Evolutionary conservation across 23 tunicate genomes (phyloP), one percentile per base, ranked within the genome.

Genomic region (Oikopleura albicans): DNA sequence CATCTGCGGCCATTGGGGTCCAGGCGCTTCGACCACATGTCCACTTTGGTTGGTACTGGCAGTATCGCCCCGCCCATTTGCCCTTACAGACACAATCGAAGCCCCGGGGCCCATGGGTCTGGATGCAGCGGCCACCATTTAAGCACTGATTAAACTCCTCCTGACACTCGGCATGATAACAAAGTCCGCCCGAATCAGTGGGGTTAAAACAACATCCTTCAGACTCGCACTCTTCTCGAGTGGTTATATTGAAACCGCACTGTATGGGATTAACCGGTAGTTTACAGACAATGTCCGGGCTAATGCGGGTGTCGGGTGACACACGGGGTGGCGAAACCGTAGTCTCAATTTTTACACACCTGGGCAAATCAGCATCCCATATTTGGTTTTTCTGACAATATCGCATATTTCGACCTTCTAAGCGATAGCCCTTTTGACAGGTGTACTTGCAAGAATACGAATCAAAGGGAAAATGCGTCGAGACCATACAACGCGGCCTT

Each of bases 21-120:
- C 59, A 49, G 0, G 86, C 39, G 12, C 85, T 85, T 4, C 39
- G 34, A 0, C 97, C 97, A 71, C 97, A 91, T 0, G 57, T 83
- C 88, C 90, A 90, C 35, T 75, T 41, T 39, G 76, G 38, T 40
- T 63, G n/a, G 40, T 16, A 89, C 88, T 91, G 83, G 41, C 97
- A 91, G 37, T 85, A 59, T 87, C 84, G 83, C 2, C 97, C 97
- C 22, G 85, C 86, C 49, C 35, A 91, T 22, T 41, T 76, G 37
- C 40, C 71, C 0, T 22, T 49, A 76, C 97, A 91, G 4, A 56
- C 0, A 85, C 97, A 91, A 66, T 75, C 41, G 76, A 85, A 88
- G n/a, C 83, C 39, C 29, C 28, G 27, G 4, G 37, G 41, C 75
- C 57, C 27, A 16, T 29, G 4, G 4, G 27, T 71, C 31, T 71